Conservation (phyloP, 1,140 invertebrate species). For the Microplitis mediator region DNA sequence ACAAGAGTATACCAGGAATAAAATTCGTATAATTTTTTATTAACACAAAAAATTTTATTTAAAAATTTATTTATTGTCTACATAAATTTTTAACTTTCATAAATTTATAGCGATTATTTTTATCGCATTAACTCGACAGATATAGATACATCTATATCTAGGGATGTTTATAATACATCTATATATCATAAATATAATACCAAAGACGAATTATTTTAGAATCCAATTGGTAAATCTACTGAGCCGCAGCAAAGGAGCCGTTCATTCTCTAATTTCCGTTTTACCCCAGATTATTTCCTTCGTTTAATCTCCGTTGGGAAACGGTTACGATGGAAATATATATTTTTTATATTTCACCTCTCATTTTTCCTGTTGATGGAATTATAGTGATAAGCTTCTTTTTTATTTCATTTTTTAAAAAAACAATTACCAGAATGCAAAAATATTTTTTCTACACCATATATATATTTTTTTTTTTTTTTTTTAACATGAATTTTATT, state of each 20-base stretch:
- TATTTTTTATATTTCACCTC: not conserved
- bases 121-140: not conserved
- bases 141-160: not conserved
- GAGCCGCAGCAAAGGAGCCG: not conserved
- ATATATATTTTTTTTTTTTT: too few species aligned
- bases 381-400: not conserved
- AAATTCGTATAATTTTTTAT: too few species aligned
- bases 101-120: too few species aligned
- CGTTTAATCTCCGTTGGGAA: constrained; percentile 14
- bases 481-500: too few species aligned
- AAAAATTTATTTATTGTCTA: too few species aligned
- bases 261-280: constrained; percentile 25
- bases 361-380: constrained; percentile 1
- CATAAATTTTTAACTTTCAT: too few species aligned
- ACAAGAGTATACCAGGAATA: too few species aligned
- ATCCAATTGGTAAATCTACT: not conserved
- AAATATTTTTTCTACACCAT: too few species aligned
- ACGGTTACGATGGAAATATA: not conserved
- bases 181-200: not conserved
- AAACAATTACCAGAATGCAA: too few species aligned
- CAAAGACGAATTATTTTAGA: not conserved
- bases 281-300: constrained; percentile 7
- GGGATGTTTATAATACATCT: too few species aligned
- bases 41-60: too few species aligned
- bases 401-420: not conserved